Conservation (phyloP, 2,113 vertebrate species). For the Oophaga pumilio region DNA sequence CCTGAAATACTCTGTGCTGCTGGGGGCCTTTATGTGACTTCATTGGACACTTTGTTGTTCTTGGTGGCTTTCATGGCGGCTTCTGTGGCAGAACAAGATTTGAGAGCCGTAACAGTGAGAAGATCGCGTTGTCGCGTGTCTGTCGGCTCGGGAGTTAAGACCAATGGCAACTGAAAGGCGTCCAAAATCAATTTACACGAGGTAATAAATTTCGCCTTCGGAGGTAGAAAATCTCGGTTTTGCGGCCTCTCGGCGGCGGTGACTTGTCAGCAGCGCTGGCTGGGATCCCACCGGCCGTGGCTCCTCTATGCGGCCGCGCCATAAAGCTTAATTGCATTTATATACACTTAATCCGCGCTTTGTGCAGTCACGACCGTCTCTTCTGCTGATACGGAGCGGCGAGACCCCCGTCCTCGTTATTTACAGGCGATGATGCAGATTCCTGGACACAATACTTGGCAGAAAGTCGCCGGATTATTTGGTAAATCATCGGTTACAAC, state of each 20-base stretch:
- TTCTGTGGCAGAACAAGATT: constrained; percentile 67
- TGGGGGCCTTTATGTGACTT: too few relatives aligned
- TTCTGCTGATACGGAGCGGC: background rate
- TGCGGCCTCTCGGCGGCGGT: constrained; percentile 66
- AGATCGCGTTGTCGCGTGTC: constrained; percentile 62
- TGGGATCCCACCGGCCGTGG: constrained; percentile 64
- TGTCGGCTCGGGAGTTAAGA: constrained; percentile 66
- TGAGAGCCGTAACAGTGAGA: constrained; percentile 66
- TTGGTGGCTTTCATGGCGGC: constrained; percentile 41
- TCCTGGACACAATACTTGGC: background rate
- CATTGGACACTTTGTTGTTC: too few relatives aligned
- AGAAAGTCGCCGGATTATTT: constrained; percentile 8
- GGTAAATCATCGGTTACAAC: constrained; percentile 4
- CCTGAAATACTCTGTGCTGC: too few relatives aligned
- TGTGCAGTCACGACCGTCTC: background rate
- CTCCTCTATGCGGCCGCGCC: constrained; percentile 60
- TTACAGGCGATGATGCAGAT: background rate
- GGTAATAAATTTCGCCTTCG: constrained; percentile 67
- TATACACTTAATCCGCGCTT: constrained; percentile 53
- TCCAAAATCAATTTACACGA: constrained; percentile 72
- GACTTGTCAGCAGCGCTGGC: constrained; percentile 69
- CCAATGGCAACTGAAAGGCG: constrained; percentile 73
- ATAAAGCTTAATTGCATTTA: constrained; percentile 61
- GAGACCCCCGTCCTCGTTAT: background rate
- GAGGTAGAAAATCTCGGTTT: constrained; percentile 66